Base-by-base conservation (phyloP, 2,113 vertebrate genomes). In the Oryzias melastigma region DNA sequence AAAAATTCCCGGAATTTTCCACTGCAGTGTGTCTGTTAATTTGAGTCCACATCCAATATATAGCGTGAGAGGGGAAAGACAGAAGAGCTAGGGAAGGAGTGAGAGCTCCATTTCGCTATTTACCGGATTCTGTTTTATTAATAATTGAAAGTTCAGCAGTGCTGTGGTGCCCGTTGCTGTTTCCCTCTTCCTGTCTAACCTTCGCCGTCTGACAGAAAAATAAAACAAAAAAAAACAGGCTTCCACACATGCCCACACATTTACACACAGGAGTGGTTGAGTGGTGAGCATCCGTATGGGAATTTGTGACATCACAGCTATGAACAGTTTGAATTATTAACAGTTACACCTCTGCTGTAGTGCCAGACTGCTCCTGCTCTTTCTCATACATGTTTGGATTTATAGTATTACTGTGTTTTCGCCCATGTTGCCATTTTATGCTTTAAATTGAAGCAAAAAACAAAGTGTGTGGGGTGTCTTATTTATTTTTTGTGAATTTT, bases 291-390 rank as follows among this genome's bases (percentile, higher is more conserved):
- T 63, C 72, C 58, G 73, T 75, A 80, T 43, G 61, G 61, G 59
- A 69, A 54, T 67, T 20, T 49, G 41, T 80, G 66, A 83, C 83
- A 80, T 80, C 74, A 77, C 43, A 22, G 41, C 54, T 75, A n/a
- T 44, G 58, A 73, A 85, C 83, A 82, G 49, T 14, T 71, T 59
- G 49, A 85, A 88, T 81, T 80, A 86, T 87, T 80, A 42, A 47
- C n/a, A 35, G 10, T 35, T 35, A 35, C 35, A 35, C 35, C 35
- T 35, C 35, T 35, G 8, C 35, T 13, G 10, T 3, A 35, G 35
- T 35, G 35, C 8, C 35, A 35, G 35, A 35, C 35, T 35, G 29
- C 8, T 35, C 29, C 10, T 12, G 8, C 35, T 35, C 10, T 35
- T 35, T 35, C 10, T 10, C 10, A 35, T 35, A 35, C 35, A 10